Percentiles rank a stretch among this genome's conserved stretches.
Conservation (phyloP, 23 tunicate species). For the Corella eumyota region DNA sequence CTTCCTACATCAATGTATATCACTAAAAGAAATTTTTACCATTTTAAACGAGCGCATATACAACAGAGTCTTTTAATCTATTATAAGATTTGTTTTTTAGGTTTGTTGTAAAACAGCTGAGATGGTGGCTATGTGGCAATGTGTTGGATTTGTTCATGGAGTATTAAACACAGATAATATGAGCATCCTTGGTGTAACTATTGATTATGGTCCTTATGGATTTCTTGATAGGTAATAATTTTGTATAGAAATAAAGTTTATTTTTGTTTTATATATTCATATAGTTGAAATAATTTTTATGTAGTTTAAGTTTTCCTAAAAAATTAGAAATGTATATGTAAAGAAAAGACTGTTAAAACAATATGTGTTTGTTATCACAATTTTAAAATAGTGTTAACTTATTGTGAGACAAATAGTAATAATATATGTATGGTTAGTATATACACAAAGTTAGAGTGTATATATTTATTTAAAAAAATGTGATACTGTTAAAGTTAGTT, state of each 20-base stretch:
- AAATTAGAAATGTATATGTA: no score
- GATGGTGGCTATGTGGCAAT: conserved; percentile 86
- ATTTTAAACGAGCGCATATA: no score
- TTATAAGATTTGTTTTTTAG: not conserved
- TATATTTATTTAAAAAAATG: no score
- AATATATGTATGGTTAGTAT: no score
- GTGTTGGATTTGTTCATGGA: conserved; percentile 89
- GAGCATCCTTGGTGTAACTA: conserved; percentile 81
- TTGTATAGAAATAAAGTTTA: not conserved
- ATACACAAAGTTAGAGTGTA: no score
- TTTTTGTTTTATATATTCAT: not conserved
- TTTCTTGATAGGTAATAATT: conserved; percentile 58
- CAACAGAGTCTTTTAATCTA: not conserved
- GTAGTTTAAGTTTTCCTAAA: no score
- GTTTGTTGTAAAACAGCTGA: conserved; percentile 67
- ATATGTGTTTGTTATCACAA: no score
- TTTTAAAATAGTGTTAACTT: no score
- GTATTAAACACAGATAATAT: conserved; percentile 97
- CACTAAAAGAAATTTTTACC: no score
- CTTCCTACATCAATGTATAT: no score
- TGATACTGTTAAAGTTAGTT: not conserved
- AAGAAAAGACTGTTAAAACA: not conserved
- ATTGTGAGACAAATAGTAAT: no score
- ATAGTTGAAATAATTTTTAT: not conserved
- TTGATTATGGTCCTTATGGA: conserved; percentile 97